Conservation (phyloP, 1,140 invertebrate species). For the Drosophila insularis region DNA sequence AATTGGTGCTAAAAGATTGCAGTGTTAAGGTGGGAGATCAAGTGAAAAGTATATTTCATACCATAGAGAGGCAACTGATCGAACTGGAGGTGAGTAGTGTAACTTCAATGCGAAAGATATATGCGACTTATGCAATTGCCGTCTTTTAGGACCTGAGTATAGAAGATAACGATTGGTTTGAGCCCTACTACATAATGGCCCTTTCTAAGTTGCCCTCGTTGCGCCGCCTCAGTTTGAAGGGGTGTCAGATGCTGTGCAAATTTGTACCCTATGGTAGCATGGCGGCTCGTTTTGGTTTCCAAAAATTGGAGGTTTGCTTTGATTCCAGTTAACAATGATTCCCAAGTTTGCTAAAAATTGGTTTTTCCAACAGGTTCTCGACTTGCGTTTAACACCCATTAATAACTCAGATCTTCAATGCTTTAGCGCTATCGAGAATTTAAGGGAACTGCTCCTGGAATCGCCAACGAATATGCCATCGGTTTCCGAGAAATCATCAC, state of each 20-base stretch:
- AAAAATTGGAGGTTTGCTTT: conserved; percentile 84
- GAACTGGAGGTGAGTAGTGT: conserved; percentile 83
- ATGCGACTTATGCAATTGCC: not conserved
- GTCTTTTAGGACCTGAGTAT: conserved; percentile 85
- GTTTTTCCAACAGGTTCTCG: conserved; percentile 83
- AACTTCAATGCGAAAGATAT: not conserved
- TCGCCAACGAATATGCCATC: conserved; percentile 73
- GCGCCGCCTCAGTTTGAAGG: conserved; percentile 85
- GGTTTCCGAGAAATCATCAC: not conserved
- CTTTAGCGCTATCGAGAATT: conserved; percentile 85
- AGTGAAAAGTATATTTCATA: conserved; percentile 84
- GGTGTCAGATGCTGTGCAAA: conserved; percentile 86
- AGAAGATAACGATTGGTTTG: conserved; percentile 88
- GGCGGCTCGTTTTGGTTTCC: conserved; percentile 88
- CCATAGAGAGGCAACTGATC: conserved; percentile 84
- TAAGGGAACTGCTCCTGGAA: conserved; percentile 86
- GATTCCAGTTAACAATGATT: not conserved
- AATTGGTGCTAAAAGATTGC: conserved; percentile 84
- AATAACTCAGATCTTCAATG: conserved; percentile 88
- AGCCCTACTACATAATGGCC: conserved; percentile 87
- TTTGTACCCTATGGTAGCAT: conserved; percentile 90
- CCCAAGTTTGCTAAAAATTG: no score
- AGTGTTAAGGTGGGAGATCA: conserved; percentile 83
- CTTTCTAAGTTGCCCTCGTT: conserved; percentile 87
- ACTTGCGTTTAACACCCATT: conserved; percentile 86